Base-by-base conservation (phyloP, 1,140 invertebrate species). In the Diorhabda sublineata region DNA sequence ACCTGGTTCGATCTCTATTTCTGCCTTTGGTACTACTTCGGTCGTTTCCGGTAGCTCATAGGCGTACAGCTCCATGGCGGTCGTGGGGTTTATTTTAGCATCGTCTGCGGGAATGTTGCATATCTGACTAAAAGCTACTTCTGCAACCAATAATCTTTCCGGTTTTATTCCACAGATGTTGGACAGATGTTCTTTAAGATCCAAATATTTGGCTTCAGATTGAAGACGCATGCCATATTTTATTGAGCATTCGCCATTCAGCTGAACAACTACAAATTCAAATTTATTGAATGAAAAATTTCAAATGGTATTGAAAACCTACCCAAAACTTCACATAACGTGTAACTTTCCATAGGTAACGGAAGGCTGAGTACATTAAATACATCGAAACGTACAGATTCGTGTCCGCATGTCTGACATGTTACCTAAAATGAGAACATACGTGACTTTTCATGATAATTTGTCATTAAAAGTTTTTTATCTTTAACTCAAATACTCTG, bases 291-390 rank as follows among this genome's bases (percentile, higher is more conserved):
- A 8, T 52, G n/a, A 52, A 0, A 52, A 2, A 52, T 52, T 52
- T 6, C 6, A 8, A n/a, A 52, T 52, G 47, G 47, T 52, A 52
- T 52, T 8, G 41, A 7, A 61, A 7, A 80, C 79, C 82, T 80
- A 91, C 89, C 89, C 73, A 89, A 82, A 58, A 93, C 86, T 82
- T 94, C 91, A 72, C 90, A 83, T 71, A 92, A 87, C 42, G 89
- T 85, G 73, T 85, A 90, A 76, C 87, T 89, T 80, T 94, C 92
- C 81, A 94, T 90, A 3, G 94, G 93, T 69, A 96, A 82, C 61
- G 93, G 93, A 72, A 96, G 82, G 74, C 92, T 94, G 26, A 96
- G 85, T 82, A 93, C 89, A 78, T 92, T 95, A 83, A 95, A 96
- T 3, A 93, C 90, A 83, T 96, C 94, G 82, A 96, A 96, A 44